phyloP scores from a whole-genome alignment of 2,888 invertebrate genomes.

The Dermolepida albohirtum region DNA sequence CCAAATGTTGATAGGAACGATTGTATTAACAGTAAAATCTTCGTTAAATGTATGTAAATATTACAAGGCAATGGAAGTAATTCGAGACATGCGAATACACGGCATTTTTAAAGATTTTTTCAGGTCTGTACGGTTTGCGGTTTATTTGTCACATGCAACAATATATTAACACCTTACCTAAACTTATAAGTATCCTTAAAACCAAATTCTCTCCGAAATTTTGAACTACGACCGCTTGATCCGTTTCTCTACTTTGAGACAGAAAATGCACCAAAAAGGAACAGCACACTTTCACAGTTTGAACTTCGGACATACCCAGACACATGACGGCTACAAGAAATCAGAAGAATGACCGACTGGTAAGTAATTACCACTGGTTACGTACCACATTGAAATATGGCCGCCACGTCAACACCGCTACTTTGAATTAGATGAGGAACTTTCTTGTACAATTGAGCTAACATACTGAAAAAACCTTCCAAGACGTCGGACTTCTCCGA shows the following conservation, averaged over 20 bases:
- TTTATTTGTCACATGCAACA: too few relatives aligned
- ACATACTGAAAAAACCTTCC: slow-evolving; percentile 75
- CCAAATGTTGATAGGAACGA: too few relatives aligned
- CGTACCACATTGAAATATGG: slow-evolving; percentile 69
- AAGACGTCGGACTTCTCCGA: slow-evolving; percentile 76
- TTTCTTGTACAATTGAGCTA: slow-evolving; percentile 76
- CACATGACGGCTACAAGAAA: slow-evolving; percentile 68
- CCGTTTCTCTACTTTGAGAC: slow-evolving; percentile 67
- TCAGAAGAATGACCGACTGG: not conserved
- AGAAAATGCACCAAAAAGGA: slow-evolving; percentile 73
- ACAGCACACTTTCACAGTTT: slow-evolving; percentile 71
- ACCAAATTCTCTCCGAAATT: slow-evolving; percentile 73
- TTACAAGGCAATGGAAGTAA: too few relatives aligned
- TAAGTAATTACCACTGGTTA: slow-evolving; percentile 17
- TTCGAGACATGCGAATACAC: too few relatives aligned
- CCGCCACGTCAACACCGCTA: slow-evolving; percentile 62
- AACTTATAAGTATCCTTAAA: slow-evolving; percentile 69
- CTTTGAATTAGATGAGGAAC: slow-evolving; percentile 66
- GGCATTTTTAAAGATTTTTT: too few relatives aligned
- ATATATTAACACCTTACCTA: slow-evolving; percentile 69
- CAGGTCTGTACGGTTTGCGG: too few relatives aligned
- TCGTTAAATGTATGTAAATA: too few relatives aligned
- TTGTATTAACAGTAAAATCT: too few relatives aligned
- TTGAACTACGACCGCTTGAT: slow-evolving; percentile 68
- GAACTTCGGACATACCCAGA: slow-evolving; percentile 71